Conservation (phyloP, 2,888 invertebrate genomes). For the Nomada fucata region DNA sequence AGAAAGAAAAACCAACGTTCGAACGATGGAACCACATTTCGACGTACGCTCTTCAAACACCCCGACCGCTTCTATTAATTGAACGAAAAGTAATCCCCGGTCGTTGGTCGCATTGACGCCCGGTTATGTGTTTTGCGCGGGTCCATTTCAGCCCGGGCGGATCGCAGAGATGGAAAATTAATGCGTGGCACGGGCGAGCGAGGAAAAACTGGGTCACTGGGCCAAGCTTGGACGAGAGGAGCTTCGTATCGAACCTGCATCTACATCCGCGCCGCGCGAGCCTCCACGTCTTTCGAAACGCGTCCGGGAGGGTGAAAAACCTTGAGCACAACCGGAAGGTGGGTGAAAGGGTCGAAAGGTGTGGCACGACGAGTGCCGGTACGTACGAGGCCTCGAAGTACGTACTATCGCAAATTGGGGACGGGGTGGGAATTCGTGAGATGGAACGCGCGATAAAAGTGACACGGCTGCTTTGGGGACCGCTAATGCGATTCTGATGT, state of each 20-base stretch:
- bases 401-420: conserved; percentile 14
- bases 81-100: conserved; percentile 13
- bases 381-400: conserved; percentile 1
- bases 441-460: conserved; percentile 31
- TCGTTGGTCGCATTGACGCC: conserved; percentile 7
- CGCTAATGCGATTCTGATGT: conserved; percentile 9
- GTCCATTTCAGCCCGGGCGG: conserved; percentile 1
- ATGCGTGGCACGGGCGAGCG: conserved; percentile 40
- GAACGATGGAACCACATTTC: background rate
- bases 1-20: background rate
- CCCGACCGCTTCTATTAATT: conserved; percentile 4
- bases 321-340: background rate
- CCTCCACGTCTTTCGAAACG: conserved; percentile 40
- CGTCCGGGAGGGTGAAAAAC: conserved; percentile 23
- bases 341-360: background rate
- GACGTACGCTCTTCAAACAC: background rate
- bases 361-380: conserved; percentile 5
- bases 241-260: conserved; percentile 68
- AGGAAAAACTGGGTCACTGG: conserved; percentile 73
- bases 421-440: conserved; percentile 29
- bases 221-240: conserved; percentile 65
- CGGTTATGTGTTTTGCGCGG: conserved; percentile 8
- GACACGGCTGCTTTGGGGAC: conserved; percentile 12
- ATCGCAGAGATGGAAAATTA: conserved; percentile 56
- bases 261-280: conserved; percentile 48